phyloP scores from a whole-genome alignment of 2,797 vertebrate species.

The Chaetodon trifasciatus region DNA sequence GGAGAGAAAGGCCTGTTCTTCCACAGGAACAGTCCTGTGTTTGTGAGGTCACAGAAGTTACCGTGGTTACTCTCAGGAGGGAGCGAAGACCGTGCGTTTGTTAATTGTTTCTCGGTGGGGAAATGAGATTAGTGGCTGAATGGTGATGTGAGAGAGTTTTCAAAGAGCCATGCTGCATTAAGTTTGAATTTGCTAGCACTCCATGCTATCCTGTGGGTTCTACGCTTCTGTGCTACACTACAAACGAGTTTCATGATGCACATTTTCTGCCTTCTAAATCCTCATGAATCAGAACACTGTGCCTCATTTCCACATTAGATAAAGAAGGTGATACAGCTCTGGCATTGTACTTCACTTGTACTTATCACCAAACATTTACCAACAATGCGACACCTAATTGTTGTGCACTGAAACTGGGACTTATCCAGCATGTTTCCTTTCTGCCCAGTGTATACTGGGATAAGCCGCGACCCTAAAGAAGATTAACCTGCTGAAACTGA shows the following conservation, averaged over 20 bases:
- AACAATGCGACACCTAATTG: neutral
- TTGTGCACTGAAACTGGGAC: neutral
- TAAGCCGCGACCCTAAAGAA: neutral
- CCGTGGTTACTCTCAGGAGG: constrained; percentile 87
- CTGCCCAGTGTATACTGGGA: neutral
- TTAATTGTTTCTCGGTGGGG: constrained; percentile 86
- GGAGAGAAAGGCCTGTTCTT: constrained; percentile 85
- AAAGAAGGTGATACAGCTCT: neutral
- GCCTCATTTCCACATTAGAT: neutral
- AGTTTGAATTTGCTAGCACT: constrained; percentile 74
- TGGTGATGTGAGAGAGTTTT: constrained; percentile 88
- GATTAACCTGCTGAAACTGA: neutral
- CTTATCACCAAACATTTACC: neutral
- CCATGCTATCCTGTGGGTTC: constrained; percentile 63
- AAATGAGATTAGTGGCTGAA: constrained; percentile 90
- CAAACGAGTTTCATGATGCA: constrained; percentile 58
- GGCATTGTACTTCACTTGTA: neutral
- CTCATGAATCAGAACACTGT: constrained; percentile 13
- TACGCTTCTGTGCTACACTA: constrained; percentile 50
- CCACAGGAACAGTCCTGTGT: constrained; percentile 86
- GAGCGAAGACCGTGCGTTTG: constrained; percentile 85
- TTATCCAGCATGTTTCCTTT: neutral
- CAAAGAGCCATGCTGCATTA: constrained; percentile 83
- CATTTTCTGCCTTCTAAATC: constrained; percentile 43
- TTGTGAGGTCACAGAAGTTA: constrained; percentile 88